A percentile compares a stretch with the other conserved stretches of the same genome.
Conservation (phyloP, 2,797 vertebrate genomes). For the Vireo griseus region DNA sequence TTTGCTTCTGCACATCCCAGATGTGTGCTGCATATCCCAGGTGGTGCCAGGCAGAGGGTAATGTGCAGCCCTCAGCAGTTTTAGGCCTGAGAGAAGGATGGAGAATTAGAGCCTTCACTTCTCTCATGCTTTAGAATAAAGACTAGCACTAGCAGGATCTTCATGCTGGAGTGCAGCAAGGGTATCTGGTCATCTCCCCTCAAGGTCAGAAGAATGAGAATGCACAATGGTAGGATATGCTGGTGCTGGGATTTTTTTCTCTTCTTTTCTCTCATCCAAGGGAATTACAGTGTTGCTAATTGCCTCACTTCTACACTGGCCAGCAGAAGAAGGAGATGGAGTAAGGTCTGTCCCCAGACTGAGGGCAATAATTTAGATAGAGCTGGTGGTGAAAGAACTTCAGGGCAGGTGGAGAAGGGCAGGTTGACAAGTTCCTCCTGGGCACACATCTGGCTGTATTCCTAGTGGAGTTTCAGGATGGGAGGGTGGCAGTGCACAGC, state of each 20-base stretch:
- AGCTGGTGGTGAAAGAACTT: background rate
- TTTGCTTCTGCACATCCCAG: background rate
- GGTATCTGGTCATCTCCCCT: rapidly evolving
- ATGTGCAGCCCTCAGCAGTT: background rate
- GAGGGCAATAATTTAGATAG: background rate
- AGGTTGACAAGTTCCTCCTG: background rate
- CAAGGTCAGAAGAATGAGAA: background rate
- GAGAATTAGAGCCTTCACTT: background rate
- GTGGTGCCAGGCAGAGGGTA: background rate
- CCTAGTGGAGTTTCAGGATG: background rate
- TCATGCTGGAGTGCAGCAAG: background rate
- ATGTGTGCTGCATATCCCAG: background rate
- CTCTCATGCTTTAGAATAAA: background rate
- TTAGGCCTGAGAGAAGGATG: background rate
- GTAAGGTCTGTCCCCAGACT: background rate
- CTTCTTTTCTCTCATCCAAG: background rate
- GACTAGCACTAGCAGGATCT: background rate
- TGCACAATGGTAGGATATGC: background rate
- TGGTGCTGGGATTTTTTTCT: background rate
- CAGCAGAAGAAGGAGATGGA: background rate
- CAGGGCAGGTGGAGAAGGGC: background rate
- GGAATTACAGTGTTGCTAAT: background rate
- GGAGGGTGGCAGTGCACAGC: background rate
- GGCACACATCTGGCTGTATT: background rate
- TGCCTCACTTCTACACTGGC: background rate